Percentiles rank a stretch among this genome's conserved stretches.
phyloP scores from a whole-genome alignment of 2,888 invertebrate genomes.

The Pristionchus arcanus region DNA sequence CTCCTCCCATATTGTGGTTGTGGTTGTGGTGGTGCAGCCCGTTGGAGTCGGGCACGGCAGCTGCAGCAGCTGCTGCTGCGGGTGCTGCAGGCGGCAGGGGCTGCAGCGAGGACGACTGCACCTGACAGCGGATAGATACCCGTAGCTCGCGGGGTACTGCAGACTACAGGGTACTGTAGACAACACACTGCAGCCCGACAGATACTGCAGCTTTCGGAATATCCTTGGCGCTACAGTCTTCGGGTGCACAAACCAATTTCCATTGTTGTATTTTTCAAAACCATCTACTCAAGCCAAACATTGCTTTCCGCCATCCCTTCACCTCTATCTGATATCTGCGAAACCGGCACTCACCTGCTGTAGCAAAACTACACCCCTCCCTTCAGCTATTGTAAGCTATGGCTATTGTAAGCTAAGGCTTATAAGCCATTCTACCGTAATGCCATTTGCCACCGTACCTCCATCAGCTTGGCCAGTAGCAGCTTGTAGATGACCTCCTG shows the following conservation, averaged over 20 bases:
- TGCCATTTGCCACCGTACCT: slow-evolving; percentile 20
- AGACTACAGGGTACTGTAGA: too few species aligned
- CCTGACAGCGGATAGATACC: not conserved
- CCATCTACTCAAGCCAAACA: too few species aligned
- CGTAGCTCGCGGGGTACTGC: not conserved
- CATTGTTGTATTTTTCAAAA: too few species aligned
- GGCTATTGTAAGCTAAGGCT: too few species aligned
- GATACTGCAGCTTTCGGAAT: not conserved
- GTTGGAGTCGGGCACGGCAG: not conserved
- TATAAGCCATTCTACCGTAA: not conserved
- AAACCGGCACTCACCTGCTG: not conserved
- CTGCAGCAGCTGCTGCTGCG: slow-evolving; percentile 1
- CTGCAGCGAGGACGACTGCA: slow-evolving; percentile 39
- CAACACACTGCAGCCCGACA: too few species aligned
- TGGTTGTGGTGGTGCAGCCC: not conserved
- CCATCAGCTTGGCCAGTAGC: slow-evolving; percentile 54
- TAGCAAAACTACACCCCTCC: too few species aligned
- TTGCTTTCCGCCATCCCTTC: too few species aligned
- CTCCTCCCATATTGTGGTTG: not conserved
- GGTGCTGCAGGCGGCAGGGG: not conserved
- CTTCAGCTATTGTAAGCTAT: too few species aligned
- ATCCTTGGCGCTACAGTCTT: too few species aligned
- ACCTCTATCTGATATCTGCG: not conserved
- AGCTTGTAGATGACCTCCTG: slow-evolving; percentile 54
- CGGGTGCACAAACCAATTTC: too few species aligned